Evolutionary conservation across 2,113 vertebrate species (phyloP).

Genomic region (Ptychochromis oligacanthus): DNA sequence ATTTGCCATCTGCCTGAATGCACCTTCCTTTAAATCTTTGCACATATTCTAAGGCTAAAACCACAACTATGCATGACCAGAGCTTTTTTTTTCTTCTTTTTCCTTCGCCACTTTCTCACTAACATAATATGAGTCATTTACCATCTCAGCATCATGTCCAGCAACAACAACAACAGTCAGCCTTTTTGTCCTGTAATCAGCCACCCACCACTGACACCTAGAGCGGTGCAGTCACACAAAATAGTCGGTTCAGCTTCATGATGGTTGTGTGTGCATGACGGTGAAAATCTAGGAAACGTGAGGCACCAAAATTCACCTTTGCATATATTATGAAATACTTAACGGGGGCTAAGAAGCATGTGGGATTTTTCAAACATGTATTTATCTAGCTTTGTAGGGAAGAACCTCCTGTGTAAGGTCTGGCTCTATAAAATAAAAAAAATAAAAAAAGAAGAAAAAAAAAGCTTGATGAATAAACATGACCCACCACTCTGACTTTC

Average conservation of each 20-base stretch:
- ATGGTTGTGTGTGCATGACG: constrained; percentile 90
- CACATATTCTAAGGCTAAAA: constrained; percentile 27
- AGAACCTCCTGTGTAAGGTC: constrained; percentile 1
- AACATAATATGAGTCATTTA: constrained; percentile 23
- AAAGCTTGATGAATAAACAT: constrained; percentile 39
- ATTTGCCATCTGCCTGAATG: constrained; percentile 47
- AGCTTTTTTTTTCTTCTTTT: constrained; percentile 2
- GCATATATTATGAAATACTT: constrained; percentile 28
- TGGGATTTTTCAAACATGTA: constrained; percentile 38
- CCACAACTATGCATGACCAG: constrained; percentile 52
- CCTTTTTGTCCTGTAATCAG: constrained; percentile 32
- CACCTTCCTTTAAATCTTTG: constrained; percentile 34
- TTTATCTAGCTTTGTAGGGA: constrained; percentile 17
- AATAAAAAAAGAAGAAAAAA: constrained; percentile 16
- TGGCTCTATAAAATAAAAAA: not conserved
- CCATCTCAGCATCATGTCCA: constrained; percentile 21
- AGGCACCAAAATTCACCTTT: constrained; percentile 36
- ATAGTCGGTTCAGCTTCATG: constrained; percentile 74
- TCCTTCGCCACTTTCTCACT: constrained; percentile 12
- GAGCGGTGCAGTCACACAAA: constrained; percentile 33
- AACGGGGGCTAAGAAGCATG: constrained; percentile 6
- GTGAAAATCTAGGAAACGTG: constrained; percentile 77
- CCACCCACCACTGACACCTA: constrained; percentile 40
- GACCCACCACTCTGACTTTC: constrained; percentile 52
- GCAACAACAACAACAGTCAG: constrained; percentile 19